Evolutionary conservation across 2,797 vertebrate species (phyloP).

Genomic region (Huso huso): DNA sequence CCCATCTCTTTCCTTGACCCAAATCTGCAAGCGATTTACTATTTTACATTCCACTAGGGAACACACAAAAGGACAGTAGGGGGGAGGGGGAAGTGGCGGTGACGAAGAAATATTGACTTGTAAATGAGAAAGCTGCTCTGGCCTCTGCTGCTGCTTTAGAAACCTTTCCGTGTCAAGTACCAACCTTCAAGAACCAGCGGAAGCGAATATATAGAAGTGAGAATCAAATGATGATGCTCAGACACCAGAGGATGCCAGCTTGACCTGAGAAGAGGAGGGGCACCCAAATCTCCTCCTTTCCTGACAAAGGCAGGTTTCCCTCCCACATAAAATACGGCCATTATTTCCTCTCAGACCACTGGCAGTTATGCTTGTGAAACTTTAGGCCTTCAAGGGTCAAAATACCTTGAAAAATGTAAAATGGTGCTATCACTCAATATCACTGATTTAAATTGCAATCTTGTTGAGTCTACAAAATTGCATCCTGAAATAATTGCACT

Average conservation of each 20-base stretch:
- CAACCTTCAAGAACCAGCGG: neutral
- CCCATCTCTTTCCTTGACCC: conserved; percentile 22
- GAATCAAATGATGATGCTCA: too few relatives aligned
- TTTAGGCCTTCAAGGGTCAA: too few relatives aligned
- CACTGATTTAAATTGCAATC: too few relatives aligned
- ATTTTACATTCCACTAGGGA: conserved; percentile 1
- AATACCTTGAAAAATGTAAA: too few relatives aligned
- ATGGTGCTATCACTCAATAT: too few relatives aligned
- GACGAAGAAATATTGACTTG: conserved; percentile 13
- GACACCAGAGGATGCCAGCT: neutral
- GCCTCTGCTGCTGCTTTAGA: neutral
- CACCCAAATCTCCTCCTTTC: neutral
- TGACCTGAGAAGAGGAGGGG: neutral
- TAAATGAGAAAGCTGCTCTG: neutral
- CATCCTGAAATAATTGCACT: too few relatives aligned
- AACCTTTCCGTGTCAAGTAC: neutral
- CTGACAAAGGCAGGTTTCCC: neutral
- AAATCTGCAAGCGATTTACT: neutral
- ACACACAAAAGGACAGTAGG: conserved; percentile 21
- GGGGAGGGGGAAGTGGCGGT: conserved; percentile 25
- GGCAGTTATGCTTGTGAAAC: too few relatives aligned
- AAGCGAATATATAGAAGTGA: neutral
- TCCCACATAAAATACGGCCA: neutral
- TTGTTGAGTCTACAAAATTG: too few relatives aligned
- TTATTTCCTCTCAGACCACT: neutral